Percentiles rank a stretch among this genome's conserved stretches.
phyloP scores from a whole-genome alignment of 1,140 invertebrate genomes.

The Pseudachorutes palmiensis region DNA sequence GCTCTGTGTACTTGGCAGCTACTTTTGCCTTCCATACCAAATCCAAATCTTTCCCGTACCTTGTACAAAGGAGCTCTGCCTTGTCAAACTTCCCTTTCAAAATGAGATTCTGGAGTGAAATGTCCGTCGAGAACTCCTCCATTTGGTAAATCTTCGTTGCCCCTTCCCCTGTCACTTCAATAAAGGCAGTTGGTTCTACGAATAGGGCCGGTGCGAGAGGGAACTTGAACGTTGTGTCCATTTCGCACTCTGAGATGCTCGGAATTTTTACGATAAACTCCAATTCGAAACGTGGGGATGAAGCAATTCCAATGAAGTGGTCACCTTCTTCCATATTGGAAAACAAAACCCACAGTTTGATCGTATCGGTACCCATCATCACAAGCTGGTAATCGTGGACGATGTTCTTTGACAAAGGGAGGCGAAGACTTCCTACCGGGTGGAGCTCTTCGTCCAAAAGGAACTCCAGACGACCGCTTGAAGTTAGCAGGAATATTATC shows the following conservation, averaged over 20 bases:
- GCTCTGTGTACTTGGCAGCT: neutral
- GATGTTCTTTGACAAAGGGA: constrained; percentile 3
- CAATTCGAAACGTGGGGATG: neutral
- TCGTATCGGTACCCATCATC: neutral
- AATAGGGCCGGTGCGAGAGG: neutral
- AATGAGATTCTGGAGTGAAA: constrained; percentile 29
- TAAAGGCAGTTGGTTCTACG: constrained; percentile 28
- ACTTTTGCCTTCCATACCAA: constrained; percentile 31
- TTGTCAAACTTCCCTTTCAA: constrained; percentile 24
- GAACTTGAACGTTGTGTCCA: constrained; percentile 10
- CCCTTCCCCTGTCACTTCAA: constrained; percentile 2
- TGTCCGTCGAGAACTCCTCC: constrained; percentile 28
- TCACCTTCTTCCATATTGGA: neutral
- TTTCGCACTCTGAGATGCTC: neutral
- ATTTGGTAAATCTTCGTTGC: constrained; percentile 19
- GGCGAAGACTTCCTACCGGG: neutral
- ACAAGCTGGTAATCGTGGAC: constrained; percentile 31
- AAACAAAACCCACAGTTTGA: constrained; percentile 31
- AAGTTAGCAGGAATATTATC: constrained; percentile 30
- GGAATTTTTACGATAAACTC: constrained; percentile 23
- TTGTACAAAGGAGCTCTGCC: constrained; percentile 21
- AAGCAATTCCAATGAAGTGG: constrained; percentile 27
- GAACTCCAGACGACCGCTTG: constrained; percentile 27
- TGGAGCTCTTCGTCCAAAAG: constrained; percentile 16
- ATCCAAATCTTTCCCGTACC: constrained; percentile 31